Evolutionary conservation across 2,113 vertebrate species (phyloP).

Genomic region (Siphamia tubifer): DNA sequence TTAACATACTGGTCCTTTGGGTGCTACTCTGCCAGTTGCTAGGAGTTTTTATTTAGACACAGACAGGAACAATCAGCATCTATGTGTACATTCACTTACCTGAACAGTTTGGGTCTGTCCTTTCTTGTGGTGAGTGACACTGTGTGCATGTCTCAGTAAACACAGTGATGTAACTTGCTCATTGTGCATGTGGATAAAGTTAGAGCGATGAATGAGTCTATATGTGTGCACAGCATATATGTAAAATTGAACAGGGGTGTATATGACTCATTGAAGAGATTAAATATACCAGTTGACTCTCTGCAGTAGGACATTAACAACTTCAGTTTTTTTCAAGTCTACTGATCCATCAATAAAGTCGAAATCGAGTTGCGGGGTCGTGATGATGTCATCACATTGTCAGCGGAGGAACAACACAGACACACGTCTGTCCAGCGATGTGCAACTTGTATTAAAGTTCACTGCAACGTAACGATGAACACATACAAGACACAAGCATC

Average conservation of each 20-base stretch:
- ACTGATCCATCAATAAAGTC: too few relatives aligned
- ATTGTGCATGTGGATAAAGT: not conserved
- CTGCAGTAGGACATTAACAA: too few relatives aligned
- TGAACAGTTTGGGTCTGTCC: constrained; percentile 38
- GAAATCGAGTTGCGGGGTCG: too few relatives aligned
- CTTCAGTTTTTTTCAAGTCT: too few relatives aligned
- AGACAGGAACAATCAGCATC: constrained; percentile 44
- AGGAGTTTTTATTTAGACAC: constrained; percentile 66
- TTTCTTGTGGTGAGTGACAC: constrained; percentile 1
- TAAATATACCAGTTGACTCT: not conserved
- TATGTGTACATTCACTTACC: constrained; percentile 57
- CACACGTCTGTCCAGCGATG: too few relatives aligned
- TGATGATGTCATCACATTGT: too few relatives aligned
- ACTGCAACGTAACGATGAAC: too few relatives aligned
- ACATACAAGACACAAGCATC: too few relatives aligned
- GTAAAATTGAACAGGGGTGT: not conserved
- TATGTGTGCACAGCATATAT: not conserved
- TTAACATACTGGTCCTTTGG: constrained; percentile 52
- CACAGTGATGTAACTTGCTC: constrained; percentile 4
- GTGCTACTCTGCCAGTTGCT: constrained; percentile 50
- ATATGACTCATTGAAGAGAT: not conserved
- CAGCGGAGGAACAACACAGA: too few relatives aligned
- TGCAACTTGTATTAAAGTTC: too few relatives aligned
- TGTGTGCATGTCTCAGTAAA: not conserved
- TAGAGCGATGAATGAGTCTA: not conserved